These are phyloP conservation scores for Heterodera filipjevi DNA, from an alignment of 2,888 invertebrate genomes.

Conservation along the genomic window DNA sequence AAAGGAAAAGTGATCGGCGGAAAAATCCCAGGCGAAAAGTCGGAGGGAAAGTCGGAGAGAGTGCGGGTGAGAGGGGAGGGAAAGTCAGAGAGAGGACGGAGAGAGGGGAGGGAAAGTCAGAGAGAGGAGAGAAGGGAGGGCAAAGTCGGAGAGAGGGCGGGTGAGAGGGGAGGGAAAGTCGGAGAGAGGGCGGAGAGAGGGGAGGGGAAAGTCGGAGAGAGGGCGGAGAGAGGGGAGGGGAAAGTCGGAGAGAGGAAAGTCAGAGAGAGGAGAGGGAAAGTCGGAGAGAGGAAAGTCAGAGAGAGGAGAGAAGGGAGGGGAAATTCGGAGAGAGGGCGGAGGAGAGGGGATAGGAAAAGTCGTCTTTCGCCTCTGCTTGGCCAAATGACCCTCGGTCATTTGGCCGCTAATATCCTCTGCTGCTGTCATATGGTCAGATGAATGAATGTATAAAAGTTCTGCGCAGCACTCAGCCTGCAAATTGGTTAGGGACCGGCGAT, in stretches of 20 bases:
- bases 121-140: background rate
- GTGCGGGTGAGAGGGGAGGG: background rate
- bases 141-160: background rate
- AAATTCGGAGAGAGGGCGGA: too few relatives aligned
- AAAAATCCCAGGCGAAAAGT: too few relatives aligned
- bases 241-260: background rate
- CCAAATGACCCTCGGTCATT: too few relatives aligned
- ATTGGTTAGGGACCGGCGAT: too few relatives aligned
- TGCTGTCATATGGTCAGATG: too few relatives aligned
- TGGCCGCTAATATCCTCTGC: too few relatives aligned
- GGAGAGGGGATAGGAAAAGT: background rate
- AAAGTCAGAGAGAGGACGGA: background rate
- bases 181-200: background rate
- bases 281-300: too few relatives aligned
- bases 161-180: background rate
- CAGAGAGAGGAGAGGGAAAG: too few relatives aligned
- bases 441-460: too few relatives aligned
- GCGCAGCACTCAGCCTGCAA: too few relatives aligned
- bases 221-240: background rate
- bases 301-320: too few relatives aligned
- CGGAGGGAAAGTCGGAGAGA: background rate
- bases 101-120: background rate
- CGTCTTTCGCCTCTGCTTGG: too few relatives aligned
- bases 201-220: background rate
- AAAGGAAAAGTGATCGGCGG: background rate